phyloP scores from a whole-genome alignment of 2,888 invertebrate species.

The Ramazzottius varieornatus region DNA sequence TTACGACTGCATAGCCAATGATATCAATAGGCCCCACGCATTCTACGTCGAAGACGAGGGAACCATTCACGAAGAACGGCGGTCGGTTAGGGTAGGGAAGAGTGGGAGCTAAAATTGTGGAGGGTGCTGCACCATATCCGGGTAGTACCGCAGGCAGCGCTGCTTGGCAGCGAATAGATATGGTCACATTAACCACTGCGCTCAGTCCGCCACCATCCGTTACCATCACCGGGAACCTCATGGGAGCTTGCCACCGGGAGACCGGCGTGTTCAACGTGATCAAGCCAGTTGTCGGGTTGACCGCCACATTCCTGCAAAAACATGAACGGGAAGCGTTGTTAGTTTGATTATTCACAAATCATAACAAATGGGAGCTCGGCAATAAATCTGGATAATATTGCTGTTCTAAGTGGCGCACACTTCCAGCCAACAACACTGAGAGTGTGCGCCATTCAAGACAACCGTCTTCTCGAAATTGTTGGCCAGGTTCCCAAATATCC shows the following conservation, averaged over 20 bases:
- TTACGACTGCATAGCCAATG: not conserved
- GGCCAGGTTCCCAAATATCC: too few relatives aligned
- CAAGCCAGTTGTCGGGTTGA: not conserved
- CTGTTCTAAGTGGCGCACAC: too few relatives aligned
- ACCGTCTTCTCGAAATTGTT: too few relatives aligned
- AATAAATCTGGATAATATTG: too few relatives aligned
- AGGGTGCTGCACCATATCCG: too few relatives aligned
- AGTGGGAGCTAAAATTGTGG: not conserved
- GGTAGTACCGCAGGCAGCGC: not conserved
- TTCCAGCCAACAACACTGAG: too few relatives aligned
- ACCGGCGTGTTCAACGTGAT: not conserved
- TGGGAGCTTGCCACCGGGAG: not conserved
- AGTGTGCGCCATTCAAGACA: too few relatives aligned
- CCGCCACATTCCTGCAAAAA: not conserved
- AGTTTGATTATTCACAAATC: too few relatives aligned
- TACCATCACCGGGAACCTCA: not conserved
- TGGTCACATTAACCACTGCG: not conserved
- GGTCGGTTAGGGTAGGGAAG: not conserved
- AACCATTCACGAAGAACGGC: not conserved
- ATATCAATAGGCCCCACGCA: not conserved
- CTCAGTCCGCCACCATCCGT: not conserved
- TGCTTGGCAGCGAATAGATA: not conserved
- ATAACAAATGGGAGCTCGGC: too few relatives aligned
- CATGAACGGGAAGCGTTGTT: too few relatives aligned
- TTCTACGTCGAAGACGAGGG: not conserved